These are phyloP conservation scores for Drosophila sp. DNA, from an alignment of 1,140 invertebrate species.

Conservation along the genomic window DNA sequence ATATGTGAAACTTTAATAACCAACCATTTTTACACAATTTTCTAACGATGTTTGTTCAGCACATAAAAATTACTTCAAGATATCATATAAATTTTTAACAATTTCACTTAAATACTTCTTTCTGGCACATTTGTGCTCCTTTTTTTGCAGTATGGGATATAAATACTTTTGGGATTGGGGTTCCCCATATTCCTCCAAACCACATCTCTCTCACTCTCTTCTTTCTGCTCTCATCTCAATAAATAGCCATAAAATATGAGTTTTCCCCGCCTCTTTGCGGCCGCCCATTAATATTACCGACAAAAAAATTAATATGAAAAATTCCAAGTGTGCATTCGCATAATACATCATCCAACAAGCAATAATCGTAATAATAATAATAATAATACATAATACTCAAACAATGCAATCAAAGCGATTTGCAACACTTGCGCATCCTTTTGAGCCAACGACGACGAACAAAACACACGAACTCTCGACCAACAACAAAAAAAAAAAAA, in stretches of 20 bases:
- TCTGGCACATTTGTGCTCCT: too few relatives aligned
- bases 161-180: not conserved
- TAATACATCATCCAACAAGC: slow-evolving; percentile 72
- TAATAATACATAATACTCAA: slow-evolving; percentile 66
- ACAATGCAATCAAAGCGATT: slow-evolving; percentile 81
- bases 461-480: slow-evolving; percentile 8
- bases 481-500: slow-evolving; percentile 22
- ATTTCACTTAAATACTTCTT: too few relatives aligned
- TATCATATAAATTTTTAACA: too few relatives aligned
- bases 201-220: not conserved
- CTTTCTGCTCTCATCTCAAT: slow-evolving; percentile 4
- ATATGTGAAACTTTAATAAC: not conserved
- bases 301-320: slow-evolving; percentile 74
- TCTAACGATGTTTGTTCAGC: too few relatives aligned
- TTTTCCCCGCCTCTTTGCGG: slow-evolving; percentile 11
- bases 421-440: slow-evolving; percentile 79
- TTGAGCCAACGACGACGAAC: slow-evolving; percentile 31
- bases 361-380: slow-evolving; percentile 64
- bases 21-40: not conserved
- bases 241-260: slow-evolving; percentile 50
- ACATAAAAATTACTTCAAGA: too few relatives aligned
- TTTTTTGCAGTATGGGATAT: too few relatives aligned
- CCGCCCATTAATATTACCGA: slow-evolving; percentile 70
- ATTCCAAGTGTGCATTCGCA: slow-evolving; percentile 75
- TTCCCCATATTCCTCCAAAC: slow-evolving; percentile 18